Percentiles rank a stretch among this genome's conserved stretches.
These are phyloP conservation scores for Byasa hedistus DNA, from an alignment of 2,888 invertebrate species.

Conservation along the genomic window DNA sequence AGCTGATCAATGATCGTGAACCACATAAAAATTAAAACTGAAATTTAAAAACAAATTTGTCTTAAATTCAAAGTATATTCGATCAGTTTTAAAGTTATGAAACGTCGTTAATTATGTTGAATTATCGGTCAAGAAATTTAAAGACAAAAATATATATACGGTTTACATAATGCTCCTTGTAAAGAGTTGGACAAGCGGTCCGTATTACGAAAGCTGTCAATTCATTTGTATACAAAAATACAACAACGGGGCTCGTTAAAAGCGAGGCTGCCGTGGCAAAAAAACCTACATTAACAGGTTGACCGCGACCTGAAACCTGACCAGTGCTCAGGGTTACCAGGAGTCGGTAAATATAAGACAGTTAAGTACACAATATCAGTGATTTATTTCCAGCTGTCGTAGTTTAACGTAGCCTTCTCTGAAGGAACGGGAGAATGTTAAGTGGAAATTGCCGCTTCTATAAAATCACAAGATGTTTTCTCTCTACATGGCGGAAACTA, in stretches of 20 bases:
- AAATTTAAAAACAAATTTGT: too few species aligned
- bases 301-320: slow-evolving; percentile 58
- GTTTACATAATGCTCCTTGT: slow-evolving; percentile 38
- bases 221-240: slow-evolving; percentile 43
- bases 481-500: too few species aligned
- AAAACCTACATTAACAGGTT: slow-evolving; percentile 55
- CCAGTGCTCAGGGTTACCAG: slow-evolving; percentile 24
- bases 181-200: slow-evolving; percentile 29
- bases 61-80: background rate
- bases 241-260: slow-evolving; percentile 52
- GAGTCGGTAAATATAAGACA: slow-evolving; percentile 13
- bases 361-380: slow-evolving; percentile 7
- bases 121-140: background rate
- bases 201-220: slow-evolving; percentile 43
- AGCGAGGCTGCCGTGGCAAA: slow-evolving; percentile 49
- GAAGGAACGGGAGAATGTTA: too few species aligned
- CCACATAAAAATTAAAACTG: too few species aligned
- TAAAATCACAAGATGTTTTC: too few species aligned
- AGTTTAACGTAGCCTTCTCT: background rate
- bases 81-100: background rate
- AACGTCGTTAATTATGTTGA: background rate
- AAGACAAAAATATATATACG: slow-evolving; percentile 21
- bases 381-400: background rate
- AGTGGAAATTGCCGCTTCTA: too few species aligned
- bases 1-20: too few species aligned